These are phyloP conservation scores for Pseudois nayaur DNA, from an alignment of 2,113 vertebrate genomes.

Conservation along the genomic window DNA sequence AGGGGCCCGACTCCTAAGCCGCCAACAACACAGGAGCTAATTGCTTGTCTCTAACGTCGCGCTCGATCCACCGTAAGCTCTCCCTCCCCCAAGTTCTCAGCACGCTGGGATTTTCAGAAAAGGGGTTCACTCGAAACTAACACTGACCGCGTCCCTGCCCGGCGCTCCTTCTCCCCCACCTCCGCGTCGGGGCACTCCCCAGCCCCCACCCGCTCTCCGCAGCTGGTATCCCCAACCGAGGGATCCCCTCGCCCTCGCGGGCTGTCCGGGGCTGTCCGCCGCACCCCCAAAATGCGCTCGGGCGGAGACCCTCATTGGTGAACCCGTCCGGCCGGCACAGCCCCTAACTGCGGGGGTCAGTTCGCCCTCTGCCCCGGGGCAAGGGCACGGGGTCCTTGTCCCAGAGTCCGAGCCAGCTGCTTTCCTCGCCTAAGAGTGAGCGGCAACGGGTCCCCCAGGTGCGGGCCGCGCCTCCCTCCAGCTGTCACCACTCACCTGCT, in stretches of 20 bases:
- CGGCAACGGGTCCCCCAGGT: background rate
- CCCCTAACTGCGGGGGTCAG: background rate
- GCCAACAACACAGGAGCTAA: background rate
- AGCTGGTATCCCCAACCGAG: background rate
- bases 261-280: background rate
- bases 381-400: conserved; percentile 73
- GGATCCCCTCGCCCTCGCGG: background rate
- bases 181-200: background rate
- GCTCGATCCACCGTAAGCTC: background rate
- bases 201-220: conserved; percentile 49
- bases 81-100: background rate
- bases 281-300: background rate
- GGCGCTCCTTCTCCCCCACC: background rate
- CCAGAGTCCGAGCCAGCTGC: background rate
- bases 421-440: background rate
- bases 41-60: background rate
- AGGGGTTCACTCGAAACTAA: background rate
- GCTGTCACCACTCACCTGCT: conserved; percentile 88
- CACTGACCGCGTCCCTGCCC: background rate
- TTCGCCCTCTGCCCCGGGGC: conserved; percentile 34
- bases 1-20: background rate
- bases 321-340: background rate
- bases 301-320: background rate
- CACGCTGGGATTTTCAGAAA: background rate
- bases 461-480: background rate